Evolutionary conservation across 2,888 invertebrate species (phyloP), one percentile per base, ranked within the genome.

Genomic region (Calliphora vomitoria): DNA sequence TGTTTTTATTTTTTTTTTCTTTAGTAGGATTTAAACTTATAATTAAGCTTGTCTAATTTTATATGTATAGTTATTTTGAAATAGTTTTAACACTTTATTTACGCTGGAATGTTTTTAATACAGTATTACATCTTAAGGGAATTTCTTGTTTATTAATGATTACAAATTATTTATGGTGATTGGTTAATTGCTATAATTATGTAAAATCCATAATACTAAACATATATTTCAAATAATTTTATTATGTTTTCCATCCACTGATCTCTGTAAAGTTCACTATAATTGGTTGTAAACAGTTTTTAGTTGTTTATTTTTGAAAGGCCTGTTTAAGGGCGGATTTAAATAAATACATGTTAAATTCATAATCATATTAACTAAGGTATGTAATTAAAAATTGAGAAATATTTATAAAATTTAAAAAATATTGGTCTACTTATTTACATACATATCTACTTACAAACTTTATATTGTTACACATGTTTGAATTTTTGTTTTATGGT

Each of bases 51-150:
- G 20, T 66, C 31, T 66, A n/a, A 10, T 66, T 44, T 25, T 10
- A 20, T 11, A 41, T 38, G 25, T n/a, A 15, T 53, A 20, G 5
- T 18, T 25, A 53, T 55, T 60, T 69, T 35, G 60, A 60, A 80
- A 80, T 69, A 71, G 13, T 50, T 60, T 60, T 69, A 80, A n/a
- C 80, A 78, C 41, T 41, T 68, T 44, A 20, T 41, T 25, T 11
- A 8, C 18, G 50, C 20, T 58, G 44, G 44, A 13, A 58, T 47
- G 1, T 47, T 25, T 35, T 41, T 13, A 38, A 31, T 18, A 2
- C 0, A 25, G 13, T 47, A 35, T 47, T 55, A 13, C 3, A 10
- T 18, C 31, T n/a, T 64, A 10, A 44, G 35, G 8, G 31, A 20
- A 47, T 76, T 50, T 50, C 25, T 76, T 31, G 15, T 8, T 38